Evolutionary conservation across 2,113 vertebrate genomes (phyloP).

Genomic region (Pachycephala philippinensis): DNA sequence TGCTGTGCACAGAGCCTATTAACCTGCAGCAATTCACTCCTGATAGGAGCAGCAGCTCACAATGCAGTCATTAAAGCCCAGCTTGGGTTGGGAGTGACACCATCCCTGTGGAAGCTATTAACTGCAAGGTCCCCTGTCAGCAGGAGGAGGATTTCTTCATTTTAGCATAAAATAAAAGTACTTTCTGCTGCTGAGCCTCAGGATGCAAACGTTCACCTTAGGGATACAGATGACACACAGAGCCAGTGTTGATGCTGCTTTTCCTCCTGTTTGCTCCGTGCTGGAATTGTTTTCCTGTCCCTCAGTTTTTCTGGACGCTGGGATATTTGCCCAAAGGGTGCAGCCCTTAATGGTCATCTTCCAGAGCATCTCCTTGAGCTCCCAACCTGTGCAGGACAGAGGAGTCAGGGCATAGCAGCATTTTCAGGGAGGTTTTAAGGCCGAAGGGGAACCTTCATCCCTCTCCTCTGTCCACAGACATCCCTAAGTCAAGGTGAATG

Average conservation of each 20-base stretch:
- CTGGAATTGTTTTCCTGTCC: background rate
- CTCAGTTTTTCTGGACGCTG: background rate
- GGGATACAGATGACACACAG: rapidly evolving
- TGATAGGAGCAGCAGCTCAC: background rate
- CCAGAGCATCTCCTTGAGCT: background rate
- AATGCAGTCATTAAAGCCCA: background rate
- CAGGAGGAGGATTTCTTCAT: background rate
- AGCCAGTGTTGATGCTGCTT: background rate
- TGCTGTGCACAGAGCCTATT: background rate
- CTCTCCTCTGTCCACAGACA: background rate
- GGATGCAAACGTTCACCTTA: background rate
- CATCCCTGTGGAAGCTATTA: background rate
- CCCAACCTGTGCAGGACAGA: background rate
- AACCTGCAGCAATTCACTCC: background rate
- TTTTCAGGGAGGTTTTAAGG: background rate
- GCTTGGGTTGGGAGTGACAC: background rate
- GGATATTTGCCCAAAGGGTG: background rate
- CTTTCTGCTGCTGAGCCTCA: background rate
- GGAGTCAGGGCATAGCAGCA: background rate
- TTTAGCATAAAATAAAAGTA: background rate
- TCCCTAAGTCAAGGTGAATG: background rate
- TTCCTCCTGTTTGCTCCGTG: background rate
- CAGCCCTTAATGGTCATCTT: background rate
- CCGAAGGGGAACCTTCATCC: background rate
- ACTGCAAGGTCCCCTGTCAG: background rate